Evolutionary conservation across 2,888 invertebrate species (phyloP).

Genomic region (Dexiosoma caninum): DNA sequence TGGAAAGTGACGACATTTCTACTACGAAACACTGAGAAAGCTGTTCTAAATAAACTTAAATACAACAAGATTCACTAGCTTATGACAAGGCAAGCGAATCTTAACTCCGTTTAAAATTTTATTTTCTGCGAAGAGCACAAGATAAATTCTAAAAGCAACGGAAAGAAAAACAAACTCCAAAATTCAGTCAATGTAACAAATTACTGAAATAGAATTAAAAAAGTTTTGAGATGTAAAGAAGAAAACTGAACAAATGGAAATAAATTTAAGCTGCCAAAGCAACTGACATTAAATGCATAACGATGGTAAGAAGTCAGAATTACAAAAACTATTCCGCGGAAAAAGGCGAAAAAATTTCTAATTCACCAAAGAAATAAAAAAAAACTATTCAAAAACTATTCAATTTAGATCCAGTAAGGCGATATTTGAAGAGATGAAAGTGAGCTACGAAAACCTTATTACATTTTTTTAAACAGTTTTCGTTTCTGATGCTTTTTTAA

Average conservation of each 20-base stretch:
- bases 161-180: neutral
- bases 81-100: slow-evolving; percentile 13
- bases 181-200: slow-evolving; percentile 55
- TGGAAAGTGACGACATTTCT: slow-evolving; percentile 38
- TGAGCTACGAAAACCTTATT: no score
- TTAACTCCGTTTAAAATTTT: neutral
- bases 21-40: neutral
- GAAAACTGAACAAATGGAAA: neutral
- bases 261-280: slow-evolving; percentile 36
- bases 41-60: slow-evolving; percentile 10
- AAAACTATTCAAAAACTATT: neutral
- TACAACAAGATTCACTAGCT: slow-evolving; percentile 9
- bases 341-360: neutral
- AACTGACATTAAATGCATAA: slow-evolving; percentile 45
- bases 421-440: slow-evolving; percentile 2
- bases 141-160: slow-evolving; percentile 20
- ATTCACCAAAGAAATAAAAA: neutral
- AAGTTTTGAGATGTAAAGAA: neutral
- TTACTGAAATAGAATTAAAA: slow-evolving; percentile 44
- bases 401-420: neutral
- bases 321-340: neutral
- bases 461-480: no score
- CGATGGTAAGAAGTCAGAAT: slow-evolving; percentile 9
- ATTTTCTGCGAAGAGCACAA: neutral
- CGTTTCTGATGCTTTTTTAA: no score